Evolutionary conservation across 64 coral and sea anemone species (phyloP), one percentile per base, ranked within the genome.

Genomic region (Stichodactyla mertensii): DNA sequence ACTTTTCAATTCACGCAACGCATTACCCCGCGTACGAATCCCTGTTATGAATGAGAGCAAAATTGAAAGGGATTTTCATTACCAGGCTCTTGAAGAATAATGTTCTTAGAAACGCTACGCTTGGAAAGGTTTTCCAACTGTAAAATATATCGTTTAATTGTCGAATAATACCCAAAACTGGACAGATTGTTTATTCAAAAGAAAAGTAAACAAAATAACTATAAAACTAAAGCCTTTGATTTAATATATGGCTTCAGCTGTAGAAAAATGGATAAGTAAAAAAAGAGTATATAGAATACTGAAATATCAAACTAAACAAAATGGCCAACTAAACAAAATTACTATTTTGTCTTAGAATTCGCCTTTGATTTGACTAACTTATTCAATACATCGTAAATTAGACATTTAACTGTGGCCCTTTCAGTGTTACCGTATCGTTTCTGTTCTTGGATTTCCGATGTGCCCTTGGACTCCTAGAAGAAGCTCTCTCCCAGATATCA

Each of bases 401-500:
- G 3, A 45, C 36, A 45, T 45, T 45, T 45, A 4, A 45, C 36
- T 45, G 15, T 59, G 15, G 57, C 15, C 9, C 57, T 28, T 0
- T 45, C 22, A 12, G n/a, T 22, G 64, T 64, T 58, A 85, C 89
- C 55, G 57, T 90, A 15, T 90, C 71, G 18, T 24, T 62, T 74
- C 27, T 13, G 54, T 57, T 67, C 36, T 79, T 90, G 19, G 89
- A 85, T 80, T 84, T 86, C 6, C 89, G 27, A 52, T 58, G 55
- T 60, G 53, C 15, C 56, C 85, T 78, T 19, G 89, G 89, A 51
- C 83, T 90, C 22, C 89, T 86, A 27, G 83, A 6, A 23, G 82
- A 85, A 16, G 59, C 57, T 86, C 77, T 90, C 15, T 83, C 83
- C 54, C 84, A 57, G 7, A 90, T 60, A 58, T 90, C 89, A 77